Evolutionary conservation across 2,888 invertebrate species (phyloP).

Genomic region (Sinelater perroti): DNA sequence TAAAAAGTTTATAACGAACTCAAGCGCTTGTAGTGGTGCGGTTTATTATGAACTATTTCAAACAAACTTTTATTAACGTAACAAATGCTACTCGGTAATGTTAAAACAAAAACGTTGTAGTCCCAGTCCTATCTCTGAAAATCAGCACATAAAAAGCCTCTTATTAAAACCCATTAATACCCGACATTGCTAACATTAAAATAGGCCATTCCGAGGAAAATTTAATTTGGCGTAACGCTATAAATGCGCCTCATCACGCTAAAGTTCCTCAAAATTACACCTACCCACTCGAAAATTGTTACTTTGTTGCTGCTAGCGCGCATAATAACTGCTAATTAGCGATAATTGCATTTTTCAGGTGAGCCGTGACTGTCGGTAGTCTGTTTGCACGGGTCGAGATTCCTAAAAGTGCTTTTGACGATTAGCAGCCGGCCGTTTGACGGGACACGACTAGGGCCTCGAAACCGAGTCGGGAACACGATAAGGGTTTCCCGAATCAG

Average conservation of each 20-base stretch:
- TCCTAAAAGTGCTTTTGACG: no score
- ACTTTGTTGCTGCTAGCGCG: no score
- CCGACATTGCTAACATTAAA: background rate
- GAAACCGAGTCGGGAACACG: slow-evolving; percentile 21
- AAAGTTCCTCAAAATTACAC: slow-evolving; percentile 5
- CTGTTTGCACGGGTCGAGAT: no score
- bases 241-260: slow-evolving; percentile 1
- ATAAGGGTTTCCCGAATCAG: slow-evolving; percentile 32
- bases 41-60: no score
- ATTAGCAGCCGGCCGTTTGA: slow-evolving; percentile 19
- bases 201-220: background rate
- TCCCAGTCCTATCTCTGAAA: no score
- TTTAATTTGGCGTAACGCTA: slow-evolving; percentile 4
- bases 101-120: no score
- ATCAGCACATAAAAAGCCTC: no score
- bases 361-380: no score
- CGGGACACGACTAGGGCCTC: slow-evolving; percentile 23
- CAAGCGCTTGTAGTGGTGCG: no score
- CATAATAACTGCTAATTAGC: slow-evolving; percentile 2
- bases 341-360: background rate
- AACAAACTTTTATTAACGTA: no score
- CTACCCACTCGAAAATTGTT: slow-evolving; percentile 1
- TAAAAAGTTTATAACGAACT: no score
- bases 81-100: no score
- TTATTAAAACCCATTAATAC: slow-evolving; percentile 2